Conservation (phyloP, 2,888 invertebrate species). For the Drosophila borborema region DNA sequence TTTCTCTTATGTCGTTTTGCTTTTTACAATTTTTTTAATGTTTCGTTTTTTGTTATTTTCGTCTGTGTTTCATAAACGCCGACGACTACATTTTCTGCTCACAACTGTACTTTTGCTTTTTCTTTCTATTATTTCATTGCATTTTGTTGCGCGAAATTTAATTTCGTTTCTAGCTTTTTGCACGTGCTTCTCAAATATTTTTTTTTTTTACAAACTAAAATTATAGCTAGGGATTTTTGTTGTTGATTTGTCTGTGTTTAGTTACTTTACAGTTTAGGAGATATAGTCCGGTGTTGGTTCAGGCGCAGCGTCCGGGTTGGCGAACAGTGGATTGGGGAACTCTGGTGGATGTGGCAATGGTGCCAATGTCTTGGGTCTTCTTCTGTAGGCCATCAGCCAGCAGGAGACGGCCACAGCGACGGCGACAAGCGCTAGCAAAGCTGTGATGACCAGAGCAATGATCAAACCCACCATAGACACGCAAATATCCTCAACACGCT, state of each 20-base stretch:
- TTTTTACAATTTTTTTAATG: constrained; percentile 52
- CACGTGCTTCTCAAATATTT: constrained; percentile 79
- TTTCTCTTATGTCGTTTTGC: constrained; percentile 33
- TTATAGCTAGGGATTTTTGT: constrained; percentile 62
- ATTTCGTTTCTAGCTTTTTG: constrained; percentile 76
- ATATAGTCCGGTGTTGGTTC: constrained; percentile 94
- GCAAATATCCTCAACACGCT: constrained; percentile 93
- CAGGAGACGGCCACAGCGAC: constrained; percentile 97
- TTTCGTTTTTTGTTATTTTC: constrained; percentile 28
- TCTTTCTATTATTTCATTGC: constrained; percentile 42
- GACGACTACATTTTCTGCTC: constrained; percentile 56
- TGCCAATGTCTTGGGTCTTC: constrained; percentile 94
- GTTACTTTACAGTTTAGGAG: constrained; percentile 84
- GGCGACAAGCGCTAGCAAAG: constrained; percentile 95
- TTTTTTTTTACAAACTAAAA: constrained; percentile 56
- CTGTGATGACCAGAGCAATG: constrained; percentile 96
- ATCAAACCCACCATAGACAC: constrained; percentile 97
- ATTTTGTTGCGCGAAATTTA: constrained; percentile 54
- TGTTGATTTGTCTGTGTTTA: constrained; percentile 36
- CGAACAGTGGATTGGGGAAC: constrained; percentile 97
- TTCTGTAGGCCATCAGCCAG: constrained; percentile 97
- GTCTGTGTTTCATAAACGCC: constrained; percentile 55
- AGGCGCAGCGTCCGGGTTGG: constrained; percentile 92
- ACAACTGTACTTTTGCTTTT: constrained; percentile 75
- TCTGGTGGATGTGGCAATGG: constrained; percentile 97